phyloP scores from a whole-genome alignment of 1,140 invertebrate species.

The Maconellicoccus hirsutus region DNA sequence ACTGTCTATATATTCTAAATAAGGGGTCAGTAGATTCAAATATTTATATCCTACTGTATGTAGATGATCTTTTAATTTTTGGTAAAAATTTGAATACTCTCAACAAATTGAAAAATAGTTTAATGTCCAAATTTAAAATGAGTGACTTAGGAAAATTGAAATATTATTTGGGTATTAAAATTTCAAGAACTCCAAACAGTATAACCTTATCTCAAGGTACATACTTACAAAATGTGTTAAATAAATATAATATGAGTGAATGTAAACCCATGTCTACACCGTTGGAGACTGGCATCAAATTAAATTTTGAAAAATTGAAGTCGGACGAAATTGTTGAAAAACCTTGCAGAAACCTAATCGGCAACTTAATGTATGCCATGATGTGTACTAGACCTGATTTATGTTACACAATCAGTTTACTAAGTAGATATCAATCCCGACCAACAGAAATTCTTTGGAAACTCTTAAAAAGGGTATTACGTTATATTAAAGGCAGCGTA shows the following conservation, averaged over 20 bases:
- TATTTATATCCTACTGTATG: constrained; percentile 20
- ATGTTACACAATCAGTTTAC: constrained; percentile 29
- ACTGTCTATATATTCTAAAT: constrained; percentile 15
- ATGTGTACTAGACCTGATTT: constrained; percentile 31
- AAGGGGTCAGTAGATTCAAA: background rate
- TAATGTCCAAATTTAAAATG: constrained; percentile 21
- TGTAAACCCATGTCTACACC: background rate
- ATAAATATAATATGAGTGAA: background rate
- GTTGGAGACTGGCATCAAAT: background rate
- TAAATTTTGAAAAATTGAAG: too few relatives aligned
- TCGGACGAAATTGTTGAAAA: background rate
- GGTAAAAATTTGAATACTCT: background rate
- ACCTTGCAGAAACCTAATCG: constrained; percentile 25
- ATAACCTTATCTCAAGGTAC: background rate
- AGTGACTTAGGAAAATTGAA: background rate
- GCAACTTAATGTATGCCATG: constrained; percentile 32
- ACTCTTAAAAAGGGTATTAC: constrained; percentile 30
- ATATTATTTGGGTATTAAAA: constrained; percentile 22
- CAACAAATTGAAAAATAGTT: background rate
- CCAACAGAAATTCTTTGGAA: constrained; percentile 30
- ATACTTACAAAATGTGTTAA: background rate
- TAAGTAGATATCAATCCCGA: constrained; percentile 32
- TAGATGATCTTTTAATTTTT: constrained; percentile 24
- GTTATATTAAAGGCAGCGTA: constrained; percentile 31
- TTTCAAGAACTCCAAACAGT: constrained; percentile 22